Evolutionary conservation across 1,140 invertebrate species (phyloP).

Genomic region (Hypothenemus hampei): DNA sequence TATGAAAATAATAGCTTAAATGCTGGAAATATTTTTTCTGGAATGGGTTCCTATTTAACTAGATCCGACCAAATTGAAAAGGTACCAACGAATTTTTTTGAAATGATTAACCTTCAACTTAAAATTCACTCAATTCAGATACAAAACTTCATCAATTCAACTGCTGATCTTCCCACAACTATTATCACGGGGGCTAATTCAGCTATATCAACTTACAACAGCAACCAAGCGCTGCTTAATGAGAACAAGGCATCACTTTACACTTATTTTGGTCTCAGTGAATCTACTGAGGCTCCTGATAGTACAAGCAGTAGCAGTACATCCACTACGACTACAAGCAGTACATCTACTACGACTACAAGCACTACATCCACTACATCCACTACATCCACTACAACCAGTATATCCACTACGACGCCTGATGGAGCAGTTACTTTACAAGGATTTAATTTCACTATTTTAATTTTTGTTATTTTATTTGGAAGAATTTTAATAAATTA

Average conservation of each 20-base stretch:
- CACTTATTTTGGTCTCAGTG: neutral
- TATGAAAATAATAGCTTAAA: constrained; percentile 1
- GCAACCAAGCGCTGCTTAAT: constrained; percentile 1
- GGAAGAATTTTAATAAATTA: neutral
- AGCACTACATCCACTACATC: neutral
- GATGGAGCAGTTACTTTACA: neutral
- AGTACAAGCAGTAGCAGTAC: neutral
- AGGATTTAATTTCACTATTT: neutral
- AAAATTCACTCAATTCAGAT: neutral
- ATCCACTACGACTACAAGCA: neutral
- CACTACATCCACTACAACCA: neutral
- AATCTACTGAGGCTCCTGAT: neutral
- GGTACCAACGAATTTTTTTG: neutral
- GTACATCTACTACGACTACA: neutral
- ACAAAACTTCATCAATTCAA: neutral
- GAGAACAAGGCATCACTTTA: neutral
- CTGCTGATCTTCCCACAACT: neutral
- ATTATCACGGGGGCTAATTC: neutral
- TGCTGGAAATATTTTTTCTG: neutral
- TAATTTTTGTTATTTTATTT: neutral
- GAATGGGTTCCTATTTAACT: neutral
- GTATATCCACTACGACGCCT: neutral
- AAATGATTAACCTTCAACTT: neutral
- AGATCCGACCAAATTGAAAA: constrained; percentile 2
- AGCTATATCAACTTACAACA: neutral